Evolutionary conservation across 2,888 invertebrate genomes (phyloP).

Genomic region (Caenorhabditis parvicauda): DNA sequence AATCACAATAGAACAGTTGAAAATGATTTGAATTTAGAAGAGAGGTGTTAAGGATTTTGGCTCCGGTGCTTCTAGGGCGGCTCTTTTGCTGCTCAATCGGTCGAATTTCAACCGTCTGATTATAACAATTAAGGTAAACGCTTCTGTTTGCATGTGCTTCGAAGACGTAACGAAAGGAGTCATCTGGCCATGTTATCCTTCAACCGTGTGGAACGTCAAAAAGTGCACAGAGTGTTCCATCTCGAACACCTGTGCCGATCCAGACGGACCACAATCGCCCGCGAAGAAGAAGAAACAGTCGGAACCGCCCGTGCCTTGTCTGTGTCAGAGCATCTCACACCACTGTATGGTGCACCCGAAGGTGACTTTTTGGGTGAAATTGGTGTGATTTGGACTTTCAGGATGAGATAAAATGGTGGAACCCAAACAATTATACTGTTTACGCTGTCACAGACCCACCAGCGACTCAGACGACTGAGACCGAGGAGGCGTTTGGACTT

Average conservation of each 20-base stretch:
- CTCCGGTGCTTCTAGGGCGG: too few relatives aligned
- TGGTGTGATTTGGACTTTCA: background rate
- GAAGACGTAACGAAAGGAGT: constrained; percentile 59
- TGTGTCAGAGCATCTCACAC: constrained; percentile 61
- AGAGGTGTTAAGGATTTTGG: too few relatives aligned
- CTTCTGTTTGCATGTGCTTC: constrained; percentile 60
- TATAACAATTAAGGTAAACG: constrained; percentile 39
- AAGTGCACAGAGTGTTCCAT: constrained; percentile 57
- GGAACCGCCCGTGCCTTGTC: constrained; percentile 34
- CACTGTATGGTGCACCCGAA: constrained; percentile 54
- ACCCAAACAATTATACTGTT: constrained; percentile 58
- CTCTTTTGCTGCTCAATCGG: too few relatives aligned
- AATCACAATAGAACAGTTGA: too few relatives aligned
- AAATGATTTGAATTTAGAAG: too few relatives aligned
- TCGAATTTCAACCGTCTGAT: too few relatives aligned
- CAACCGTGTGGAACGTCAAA: constrained; percentile 56
- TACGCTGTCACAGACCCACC: constrained; percentile 53
- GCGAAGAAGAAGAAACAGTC: constrained; percentile 27
- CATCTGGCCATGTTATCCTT: constrained; percentile 62
- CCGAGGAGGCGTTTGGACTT: constrained; percentile 55
- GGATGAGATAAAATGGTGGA: constrained; percentile 58
- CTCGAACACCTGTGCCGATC: constrained; percentile 60
- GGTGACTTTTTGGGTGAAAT: constrained; percentile 1
- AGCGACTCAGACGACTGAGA: constrained; percentile 36
- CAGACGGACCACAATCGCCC: constrained; percentile 52